phyloP scores from a whole-genome alignment of 1,140 invertebrate genomes.

The Oncopeltus fasciatus region DNA sequence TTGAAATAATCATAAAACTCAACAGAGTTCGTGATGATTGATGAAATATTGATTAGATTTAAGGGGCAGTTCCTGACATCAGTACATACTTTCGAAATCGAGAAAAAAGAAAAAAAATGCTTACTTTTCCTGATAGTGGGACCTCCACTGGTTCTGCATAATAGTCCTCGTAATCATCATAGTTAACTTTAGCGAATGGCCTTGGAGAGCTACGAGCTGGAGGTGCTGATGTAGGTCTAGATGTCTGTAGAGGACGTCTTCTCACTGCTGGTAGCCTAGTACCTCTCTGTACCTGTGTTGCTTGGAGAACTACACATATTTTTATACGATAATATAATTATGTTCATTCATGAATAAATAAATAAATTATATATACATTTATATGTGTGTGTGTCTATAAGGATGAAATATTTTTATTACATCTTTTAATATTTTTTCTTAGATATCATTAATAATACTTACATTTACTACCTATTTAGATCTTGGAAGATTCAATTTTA shows the following conservation, averaged over 20 bases:
- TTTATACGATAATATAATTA: too few relatives aligned
- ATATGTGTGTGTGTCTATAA: too few relatives aligned
- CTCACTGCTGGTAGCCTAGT: not conserved
- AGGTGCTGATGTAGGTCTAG: not conserved
- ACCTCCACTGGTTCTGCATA: conserved; percentile 29
- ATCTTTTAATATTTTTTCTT: too few relatives aligned
- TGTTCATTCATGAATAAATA: too few relatives aligned
- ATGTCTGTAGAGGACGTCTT: not conserved
- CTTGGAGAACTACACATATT: too few relatives aligned
- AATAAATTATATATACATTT: too few relatives aligned
- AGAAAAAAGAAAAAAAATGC: not conserved
- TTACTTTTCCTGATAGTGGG: conserved; percentile 37
- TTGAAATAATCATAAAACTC: too few relatives aligned
- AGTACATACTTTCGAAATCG: not conserved
- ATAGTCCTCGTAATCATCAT: conserved; percentile 31
- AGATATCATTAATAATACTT: too few relatives aligned
- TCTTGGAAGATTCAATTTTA: too few relatives aligned
- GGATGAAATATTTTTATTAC: too few relatives aligned
- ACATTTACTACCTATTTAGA: too few relatives aligned
- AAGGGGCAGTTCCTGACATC: not conserved
- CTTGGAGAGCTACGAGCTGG: conserved; percentile 14
- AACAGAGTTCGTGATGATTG: not conserved
- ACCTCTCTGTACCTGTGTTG: too few relatives aligned
- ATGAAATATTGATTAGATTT: not conserved
- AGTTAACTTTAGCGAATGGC: conserved; percentile 25